Evolutionary conservation across 2,888 invertebrate genomes (phyloP), one percentile per base, ranked within the genome.

Genomic region (Drosophila neoperkinsi): DNA sequence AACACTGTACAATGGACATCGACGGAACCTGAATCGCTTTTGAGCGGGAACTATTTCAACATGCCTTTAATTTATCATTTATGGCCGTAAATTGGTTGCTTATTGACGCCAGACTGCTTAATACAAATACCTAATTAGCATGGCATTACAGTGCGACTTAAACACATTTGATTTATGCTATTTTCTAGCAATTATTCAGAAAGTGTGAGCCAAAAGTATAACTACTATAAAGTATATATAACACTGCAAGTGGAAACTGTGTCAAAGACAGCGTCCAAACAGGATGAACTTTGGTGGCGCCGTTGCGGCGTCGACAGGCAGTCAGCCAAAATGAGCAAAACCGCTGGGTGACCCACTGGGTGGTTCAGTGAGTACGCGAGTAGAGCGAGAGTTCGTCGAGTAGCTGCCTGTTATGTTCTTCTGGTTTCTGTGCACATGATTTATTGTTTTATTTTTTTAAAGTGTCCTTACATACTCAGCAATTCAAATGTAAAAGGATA

Each of bases 151-250:
- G 3, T 55, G 55, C 16, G 31, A n/a, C 56, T 61, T 46, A 56
- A 56, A 18, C 16, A 5, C 34, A 6, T 25, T 63, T 87, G 84
- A 84, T 84, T 84, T 87, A 84, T 86, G 71, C 60, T 81, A 75
- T 77, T 81, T 79, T 84, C 46, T n/a, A 62, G 67, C 74, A 74
- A 81, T 84, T 84, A 81, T 77, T 84, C 77, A 84, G 72, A 74
- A 30, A 63, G 57, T 62, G 71, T 41, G 56, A 59, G 25, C 56
- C n/a, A 28, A 43, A 28, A 53, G 63, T 41, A 43, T 4, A 25
- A 16, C 11, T 21, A 46, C 46, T 9, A 25, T 46, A 46, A 46
- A 16, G 16, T 25, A 25, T 16, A 25, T 16, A 25, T 16, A 25
- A 4, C 25, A 64, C 63, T 55, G 60, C 58, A 68, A 85, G 70